These are phyloP conservation scores for Camelus bactrianus DNA, from an alignment of 2,113 vertebrate genomes.

Conservation along the genomic window DNA sequence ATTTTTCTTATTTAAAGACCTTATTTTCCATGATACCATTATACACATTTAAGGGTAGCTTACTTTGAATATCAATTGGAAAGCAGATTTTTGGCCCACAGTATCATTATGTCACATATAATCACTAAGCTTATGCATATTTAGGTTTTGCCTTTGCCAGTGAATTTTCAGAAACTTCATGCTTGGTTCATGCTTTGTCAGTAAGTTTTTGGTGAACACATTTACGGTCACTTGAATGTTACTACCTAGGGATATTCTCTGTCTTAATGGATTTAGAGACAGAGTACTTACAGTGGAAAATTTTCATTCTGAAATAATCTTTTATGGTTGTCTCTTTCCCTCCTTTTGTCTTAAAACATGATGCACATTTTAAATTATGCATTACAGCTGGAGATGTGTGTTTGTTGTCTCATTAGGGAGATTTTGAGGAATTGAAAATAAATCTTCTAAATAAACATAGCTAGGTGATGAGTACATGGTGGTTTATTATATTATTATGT, in stretches of 20 bases:
- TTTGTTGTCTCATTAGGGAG: neutral
- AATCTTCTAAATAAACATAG: constrained; percentile 5
- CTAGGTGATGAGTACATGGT: neutral
- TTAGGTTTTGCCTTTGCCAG: neutral
- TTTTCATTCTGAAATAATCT: neutral
- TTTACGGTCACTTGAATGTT: neutral
- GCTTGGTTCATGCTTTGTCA: neutral
- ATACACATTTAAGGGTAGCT: neutral
- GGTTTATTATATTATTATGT: neutral
- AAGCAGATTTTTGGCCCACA: neutral
- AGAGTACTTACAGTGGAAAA: neutral
- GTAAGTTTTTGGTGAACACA: neutral
- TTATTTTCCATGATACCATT: neutral
- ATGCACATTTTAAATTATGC: neutral
- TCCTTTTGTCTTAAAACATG: neutral
- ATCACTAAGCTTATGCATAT: neutral
- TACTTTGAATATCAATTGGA: neutral
- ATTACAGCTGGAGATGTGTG: neutral
- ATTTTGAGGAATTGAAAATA: constrained; percentile 31
- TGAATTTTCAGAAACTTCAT: neutral
- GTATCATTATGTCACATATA: neutral
- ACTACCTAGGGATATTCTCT: neutral
- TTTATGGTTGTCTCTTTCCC: neutral
- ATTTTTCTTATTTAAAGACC: neutral
- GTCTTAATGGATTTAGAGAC: neutral